Evolutionary conservation across 2,888 invertebrate species (phyloP), one percentile per base, ranked within the genome.

Genomic region (Lordiphosa andalusiaca): DNA sequence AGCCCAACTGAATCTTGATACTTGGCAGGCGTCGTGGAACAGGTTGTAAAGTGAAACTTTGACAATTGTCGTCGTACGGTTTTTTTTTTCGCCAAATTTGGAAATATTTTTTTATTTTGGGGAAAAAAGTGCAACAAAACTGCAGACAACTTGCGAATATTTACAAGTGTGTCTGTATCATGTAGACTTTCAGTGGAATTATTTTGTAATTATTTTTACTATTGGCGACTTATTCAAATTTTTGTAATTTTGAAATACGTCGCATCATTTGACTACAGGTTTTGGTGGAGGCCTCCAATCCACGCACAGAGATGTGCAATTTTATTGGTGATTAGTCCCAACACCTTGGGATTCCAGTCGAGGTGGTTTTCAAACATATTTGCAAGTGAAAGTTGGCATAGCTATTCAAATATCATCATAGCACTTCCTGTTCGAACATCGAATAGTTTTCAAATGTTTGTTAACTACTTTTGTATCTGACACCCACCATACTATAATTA

Each of bases 51-150:
- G 30, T 37, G 53, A 53, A 53, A 46, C 37, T 48, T 54, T 54
- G 23, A 37, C 56, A 23, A 41, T 39, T 44, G 47, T 47, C 40
- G 37, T 54, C 41, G 54, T 41, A 48, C 47, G 54, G 54, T 41
- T 41, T 33, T 40, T 30, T 41, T 44, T 33, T 44, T 7, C 16
- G 44, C 57, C 66, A 61, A 66, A 66, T 66, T 66, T 66, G 53
- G 60, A 52, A 54, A 41, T 30, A 30, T 30, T 30, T 30, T 30
- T 30, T 30, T 30, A 0, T 30, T 30, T 10, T 1, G 30, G 30
- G 10, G 10, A 30, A 30, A 30, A 30, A 30, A 30, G 30, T 39
- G 40, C 16, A 21, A 49, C 25, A 49, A 35, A 49, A 21, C 25
- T 44, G 13, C 44, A 44, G 44, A 19, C 33, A 44, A 49, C 38